These are phyloP conservation scores for Florisuga fusca DNA, from an alignment of 2,797 vertebrate species.

Conservation along the genomic window DNA sequence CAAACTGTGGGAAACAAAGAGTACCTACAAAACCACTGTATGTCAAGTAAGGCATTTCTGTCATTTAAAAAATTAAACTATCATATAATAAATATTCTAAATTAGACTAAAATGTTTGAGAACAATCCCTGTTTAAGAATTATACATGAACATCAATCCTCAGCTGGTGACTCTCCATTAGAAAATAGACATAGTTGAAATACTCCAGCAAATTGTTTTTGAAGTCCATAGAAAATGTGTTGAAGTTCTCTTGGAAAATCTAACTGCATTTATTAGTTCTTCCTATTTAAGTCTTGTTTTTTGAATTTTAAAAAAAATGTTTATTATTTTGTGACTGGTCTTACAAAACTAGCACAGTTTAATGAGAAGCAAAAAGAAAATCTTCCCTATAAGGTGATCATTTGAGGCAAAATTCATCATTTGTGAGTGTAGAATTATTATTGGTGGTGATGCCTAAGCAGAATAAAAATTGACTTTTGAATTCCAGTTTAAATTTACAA, in stretches of 20 bases:
- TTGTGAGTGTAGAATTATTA: not conserved
- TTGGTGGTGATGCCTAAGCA: not conserved
- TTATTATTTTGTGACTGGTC: not conserved
- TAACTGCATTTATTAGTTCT: not conserved
- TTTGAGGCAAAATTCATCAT: not conserved
- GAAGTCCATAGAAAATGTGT: not conserved
- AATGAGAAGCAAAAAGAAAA: not conserved
- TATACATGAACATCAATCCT: not conserved
- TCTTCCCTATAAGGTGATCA: not conserved
- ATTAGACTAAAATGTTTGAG: not conserved
- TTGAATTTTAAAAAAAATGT: not conserved
- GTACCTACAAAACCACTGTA: not conserved
- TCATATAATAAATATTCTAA: not conserved
- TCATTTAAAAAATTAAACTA: not conserved
- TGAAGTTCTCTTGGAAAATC: not conserved
- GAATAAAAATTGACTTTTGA: not conserved
- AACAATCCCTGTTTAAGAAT: not conserved
- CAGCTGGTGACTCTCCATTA: not conserved
- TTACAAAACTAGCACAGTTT: not conserved
- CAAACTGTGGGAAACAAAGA: not conserved
- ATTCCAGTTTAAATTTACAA: not conserved
- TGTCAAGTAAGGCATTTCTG: not conserved
- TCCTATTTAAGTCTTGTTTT: not conserved
- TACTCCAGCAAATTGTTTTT: not conserved
- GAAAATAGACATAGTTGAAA: not conserved